These are phyloP conservation scores for Vidua macroura DNA, from an alignment of 2,113 vertebrate genomes.

Conservation along the genomic window DNA sequence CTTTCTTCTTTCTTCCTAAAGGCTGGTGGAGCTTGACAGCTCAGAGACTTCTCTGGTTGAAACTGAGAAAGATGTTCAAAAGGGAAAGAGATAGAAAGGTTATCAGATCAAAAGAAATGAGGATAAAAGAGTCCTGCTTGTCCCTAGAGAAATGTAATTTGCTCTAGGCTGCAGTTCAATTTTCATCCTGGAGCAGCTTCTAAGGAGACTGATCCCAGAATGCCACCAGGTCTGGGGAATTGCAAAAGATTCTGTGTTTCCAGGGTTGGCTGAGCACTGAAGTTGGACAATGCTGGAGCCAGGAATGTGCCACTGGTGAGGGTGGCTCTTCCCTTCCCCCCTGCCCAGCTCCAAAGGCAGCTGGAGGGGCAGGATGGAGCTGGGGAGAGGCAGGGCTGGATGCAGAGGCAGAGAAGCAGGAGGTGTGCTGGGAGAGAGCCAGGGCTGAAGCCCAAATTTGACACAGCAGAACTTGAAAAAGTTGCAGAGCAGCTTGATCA, in stretches of 20 bases:
- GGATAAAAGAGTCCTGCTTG: neutral
- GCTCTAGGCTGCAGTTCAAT: neutral
- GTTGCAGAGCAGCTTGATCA: neutral
- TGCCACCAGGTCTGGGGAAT: neutral
- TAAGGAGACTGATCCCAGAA: neutral
- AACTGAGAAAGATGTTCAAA: neutral
- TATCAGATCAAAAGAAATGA: neutral
- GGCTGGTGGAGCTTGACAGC: neutral
- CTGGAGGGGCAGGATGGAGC: neutral
- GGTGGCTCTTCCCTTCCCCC: neutral
- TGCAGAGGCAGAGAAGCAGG: neutral
- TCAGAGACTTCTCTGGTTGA: neutral
- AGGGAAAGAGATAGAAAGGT: neutral
- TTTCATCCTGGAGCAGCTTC: neutral
- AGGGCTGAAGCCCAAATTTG: neutral
- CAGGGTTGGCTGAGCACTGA: neutral
- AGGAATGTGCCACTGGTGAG: neutral
- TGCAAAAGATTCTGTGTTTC: neutral
- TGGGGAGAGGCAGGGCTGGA: neutral
- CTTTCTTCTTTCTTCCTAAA: neutral
- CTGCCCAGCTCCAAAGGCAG: neutral
- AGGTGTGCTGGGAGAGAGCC: neutral
- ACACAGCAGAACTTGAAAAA: neutral
- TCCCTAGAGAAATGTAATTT: neutral
- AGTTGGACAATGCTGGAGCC: neutral